Evolutionary conservation across 1,140 invertebrate species (phyloP), one percentile per base, ranked within the genome.

Genomic region (Myzus persicae): DNA sequence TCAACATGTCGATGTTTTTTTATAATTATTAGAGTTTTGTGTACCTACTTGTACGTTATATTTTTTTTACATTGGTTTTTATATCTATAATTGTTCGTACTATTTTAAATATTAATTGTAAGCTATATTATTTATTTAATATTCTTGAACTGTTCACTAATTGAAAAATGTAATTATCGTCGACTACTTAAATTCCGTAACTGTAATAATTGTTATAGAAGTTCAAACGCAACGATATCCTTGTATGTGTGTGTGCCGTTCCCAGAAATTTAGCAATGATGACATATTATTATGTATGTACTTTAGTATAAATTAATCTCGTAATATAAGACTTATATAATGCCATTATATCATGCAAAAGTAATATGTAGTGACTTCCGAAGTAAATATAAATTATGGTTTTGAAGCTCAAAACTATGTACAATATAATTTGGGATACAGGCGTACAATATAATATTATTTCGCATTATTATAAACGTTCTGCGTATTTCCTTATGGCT

Each of bases 361-460:
- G 59, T 76, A 76, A 76, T 76, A n/a, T 76, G 59, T n/a, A 76
- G 59, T 76, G 59, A 76, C 59, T 76, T 76, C n/a, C 14, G 31
- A 76, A 76, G 59, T 76, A 76, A 76, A 76, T 76, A 76, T 76
- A 76, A 76, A 76, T 76, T 76, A n/a, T 76, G 26, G 59, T 67
- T 67, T 67, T 67, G 59, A 67, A 67, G 31, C 59, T n/a, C 59
- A 67, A n/a, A 67, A 67, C 59, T 67, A 76, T 18, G 31, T 76
- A n/a, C n/a, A 76, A n/a, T n/a, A 76, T 76, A 76, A 76, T 76
- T 76, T 76, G 59, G 14, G 18, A 76, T 76, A 76, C 31, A 76
- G 14, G 6, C 59, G 31, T n/a, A 31, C 31, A 76, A n/a, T n/a
- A n/a, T 76, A 76, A 11, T 54, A 54, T 76, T n/a, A n/a, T 76